Percentiles rank a stretch among this genome's conserved stretches.
phyloP scores from a whole-genome alignment of 2,888 invertebrate species.

The Diachrysia chrysitis region DNA sequence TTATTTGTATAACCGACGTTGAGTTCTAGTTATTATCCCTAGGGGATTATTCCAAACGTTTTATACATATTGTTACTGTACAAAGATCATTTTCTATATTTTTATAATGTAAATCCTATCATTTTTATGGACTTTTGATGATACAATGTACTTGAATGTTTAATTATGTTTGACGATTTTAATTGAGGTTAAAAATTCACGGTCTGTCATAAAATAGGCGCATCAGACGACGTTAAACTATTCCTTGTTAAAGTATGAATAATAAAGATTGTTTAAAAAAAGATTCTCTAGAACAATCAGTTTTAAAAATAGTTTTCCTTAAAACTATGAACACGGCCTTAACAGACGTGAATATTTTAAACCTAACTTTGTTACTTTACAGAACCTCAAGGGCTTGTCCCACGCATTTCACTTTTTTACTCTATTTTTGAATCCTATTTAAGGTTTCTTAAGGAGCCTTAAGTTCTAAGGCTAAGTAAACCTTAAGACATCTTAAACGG shows the following conservation, averaged over 20 bases:
- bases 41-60: slow-evolving; percentile 30
- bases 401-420: slow-evolving; percentile 60
- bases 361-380: not conserved
- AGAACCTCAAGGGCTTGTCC: slow-evolving; percentile 34
- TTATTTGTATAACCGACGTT: slow-evolving; percentile 13
- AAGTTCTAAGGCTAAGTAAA: slow-evolving; percentile 13
- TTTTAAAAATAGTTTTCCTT: not conserved
- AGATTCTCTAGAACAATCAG: not conserved
- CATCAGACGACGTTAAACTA: not conserved
- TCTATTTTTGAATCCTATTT: slow-evolving; percentile 64
- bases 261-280: not conserved
- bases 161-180: slow-evolving; percentile 8
- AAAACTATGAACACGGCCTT: not conserved
- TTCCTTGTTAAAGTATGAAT: too few species aligned
- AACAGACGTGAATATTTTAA: slow-evolving; percentile 1
- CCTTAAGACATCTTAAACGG: slow-evolving; percentile 66
- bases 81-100: slow-evolving; percentile 53
- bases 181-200: not conserved
- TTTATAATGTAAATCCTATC: slow-evolving; percentile 46
- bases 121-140: slow-evolving; percentile 42
- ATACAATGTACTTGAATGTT: slow-evolving; percentile 19
- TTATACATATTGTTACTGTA: slow-evolving; percentile 48
- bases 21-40: slow-evolving; percentile 24
- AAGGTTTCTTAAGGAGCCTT: slow-evolving; percentile 60
- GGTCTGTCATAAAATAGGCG: not conserved